Percentiles rank a stretch among this genome's conserved stretches.
Evolutionary conservation across 2,888 invertebrate genomes (phyloP).

Genomic region (Meloe dianella): DNA sequence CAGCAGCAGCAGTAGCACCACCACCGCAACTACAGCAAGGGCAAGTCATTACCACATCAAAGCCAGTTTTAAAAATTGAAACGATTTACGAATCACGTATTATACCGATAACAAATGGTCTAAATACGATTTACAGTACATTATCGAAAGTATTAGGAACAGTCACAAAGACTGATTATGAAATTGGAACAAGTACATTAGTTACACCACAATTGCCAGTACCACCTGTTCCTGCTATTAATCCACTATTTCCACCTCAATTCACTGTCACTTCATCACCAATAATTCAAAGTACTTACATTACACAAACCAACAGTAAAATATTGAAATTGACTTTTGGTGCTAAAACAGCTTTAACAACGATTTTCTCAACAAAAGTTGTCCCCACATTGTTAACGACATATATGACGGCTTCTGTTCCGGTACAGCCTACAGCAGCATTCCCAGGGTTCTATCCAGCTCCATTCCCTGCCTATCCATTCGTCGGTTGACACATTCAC

Average conservation of each 20-base stretch:
- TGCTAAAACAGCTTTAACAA: slow-evolving; percentile 88
- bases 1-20: slow-evolving; percentile 53
- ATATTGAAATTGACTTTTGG: slow-evolving; percentile 86
- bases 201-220: slow-evolving; percentile 61
- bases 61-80: slow-evolving; percentile 76
- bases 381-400: slow-evolving; percentile 85
- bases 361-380: slow-evolving; percentile 81
- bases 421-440: slow-evolving; percentile 70
- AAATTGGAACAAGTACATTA: slow-evolving; percentile 76
- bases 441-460: slow-evolving; percentile 81
- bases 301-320: slow-evolving; percentile 81
- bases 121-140: slow-evolving; percentile 77
- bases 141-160: slow-evolving; percentile 79
- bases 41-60: slow-evolving; percentile 78
- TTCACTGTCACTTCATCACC: slow-evolving; percentile 81
- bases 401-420: slow-evolving; percentile 75
- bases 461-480: slow-evolving; percentile 77
- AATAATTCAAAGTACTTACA: slow-evolving; percentile 78
- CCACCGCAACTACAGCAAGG: slow-evolving; percentile 66
- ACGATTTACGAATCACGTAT: slow-evolving; percentile 84
- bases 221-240: slow-evolving; percentile 54
- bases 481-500: slow-evolving; percentile 67
- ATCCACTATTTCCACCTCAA: slow-evolving; percentile 69
- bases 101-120: slow-evolving; percentile 78
- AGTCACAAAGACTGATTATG: slow-evolving; percentile 79